Percentiles rank a stretch among this genome's conserved stretches.
Evolutionary conservation across 2,797 vertebrate species (phyloP).

Genomic region (Orientallactaga sibirica): DNA sequence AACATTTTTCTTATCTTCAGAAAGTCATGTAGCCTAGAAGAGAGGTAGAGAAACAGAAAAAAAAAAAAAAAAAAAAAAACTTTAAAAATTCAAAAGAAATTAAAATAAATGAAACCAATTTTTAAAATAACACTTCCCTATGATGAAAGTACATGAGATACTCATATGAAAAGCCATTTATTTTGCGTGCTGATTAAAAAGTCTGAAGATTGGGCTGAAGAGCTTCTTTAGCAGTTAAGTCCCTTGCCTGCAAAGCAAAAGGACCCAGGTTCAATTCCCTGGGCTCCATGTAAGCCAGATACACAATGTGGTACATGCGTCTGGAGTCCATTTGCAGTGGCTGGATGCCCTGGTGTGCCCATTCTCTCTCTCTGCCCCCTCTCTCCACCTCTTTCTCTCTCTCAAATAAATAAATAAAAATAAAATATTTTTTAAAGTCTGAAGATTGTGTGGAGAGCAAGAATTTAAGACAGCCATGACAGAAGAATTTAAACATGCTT

Average conservation of each 20-base stretch:
- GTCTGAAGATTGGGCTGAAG: not conserved
- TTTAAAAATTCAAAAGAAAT: conserved; percentile 11
- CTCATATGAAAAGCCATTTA: not conserved
- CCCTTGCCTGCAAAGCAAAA: too few species aligned
- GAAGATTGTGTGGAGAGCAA: too few species aligned
- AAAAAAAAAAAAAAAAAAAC: not conserved
- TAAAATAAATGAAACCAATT: conserved; percentile 59
- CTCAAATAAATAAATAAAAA: too few species aligned
- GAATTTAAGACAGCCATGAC: not conserved
- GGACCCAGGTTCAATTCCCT: too few species aligned
- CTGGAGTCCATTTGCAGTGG: too few species aligned
- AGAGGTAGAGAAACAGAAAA: conserved; percentile 53
- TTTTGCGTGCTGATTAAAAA: conserved; percentile 1
- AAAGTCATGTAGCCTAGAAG: conserved; percentile 85
- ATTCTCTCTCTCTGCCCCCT: too few species aligned
- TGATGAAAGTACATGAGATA: not conserved
- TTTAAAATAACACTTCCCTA: not conserved
- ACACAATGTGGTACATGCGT: too few species aligned
- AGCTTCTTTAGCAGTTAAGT: not conserved
- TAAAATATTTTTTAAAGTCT: too few species aligned
- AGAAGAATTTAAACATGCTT: not conserved
- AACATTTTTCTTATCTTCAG: conserved; percentile 92
- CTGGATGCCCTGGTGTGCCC: too few species aligned
- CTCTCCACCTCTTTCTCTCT: too few species aligned
- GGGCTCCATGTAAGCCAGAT: too few species aligned